Evolutionary conservation across 2,888 invertebrate genomes (phyloP).

Genomic region (Notodonta ziczac): DNA sequence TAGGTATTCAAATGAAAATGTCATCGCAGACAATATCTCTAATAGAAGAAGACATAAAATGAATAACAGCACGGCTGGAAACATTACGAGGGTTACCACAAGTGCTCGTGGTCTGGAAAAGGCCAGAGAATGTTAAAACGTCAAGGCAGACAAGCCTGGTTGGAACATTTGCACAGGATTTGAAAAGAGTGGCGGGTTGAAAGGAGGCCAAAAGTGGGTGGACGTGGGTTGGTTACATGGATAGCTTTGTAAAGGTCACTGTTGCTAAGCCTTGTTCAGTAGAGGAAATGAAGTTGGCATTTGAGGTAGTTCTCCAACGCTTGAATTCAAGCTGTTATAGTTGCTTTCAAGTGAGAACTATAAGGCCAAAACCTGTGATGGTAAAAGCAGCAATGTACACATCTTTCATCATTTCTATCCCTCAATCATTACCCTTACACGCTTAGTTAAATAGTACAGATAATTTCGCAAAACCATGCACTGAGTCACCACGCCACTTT

Average conservation of each 20-base stretch:
- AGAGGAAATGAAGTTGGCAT: neutral
- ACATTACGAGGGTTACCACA: neutral
- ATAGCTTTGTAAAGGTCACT: neutral
- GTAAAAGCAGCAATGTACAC: slow-evolving; percentile 27
- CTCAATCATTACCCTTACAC: neutral
- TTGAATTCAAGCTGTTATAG: too few species aligned
- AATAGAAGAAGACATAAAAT: too few species aligned
- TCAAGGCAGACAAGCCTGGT: neutral
- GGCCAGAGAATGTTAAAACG: neutral
- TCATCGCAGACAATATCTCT: too few species aligned
- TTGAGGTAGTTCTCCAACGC: neutral
- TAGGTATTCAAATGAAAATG: too few species aligned
- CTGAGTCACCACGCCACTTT: slow-evolving; percentile 33
- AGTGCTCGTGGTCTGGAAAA: neutral
- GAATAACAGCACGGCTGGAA: too few species aligned
- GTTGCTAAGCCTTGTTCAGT: neutral
- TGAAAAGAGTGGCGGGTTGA: neutral
- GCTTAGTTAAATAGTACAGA: slow-evolving; percentile 6
- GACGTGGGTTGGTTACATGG: slow-evolving; percentile 1
- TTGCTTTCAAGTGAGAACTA: too few species aligned
- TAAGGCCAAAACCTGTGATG: neutral
- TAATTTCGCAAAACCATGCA: slow-evolving; percentile 24
- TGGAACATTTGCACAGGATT: slow-evolving; percentile 2
- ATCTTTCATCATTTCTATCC: neutral
- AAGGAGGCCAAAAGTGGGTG: neutral